phyloP scores from a whole-genome alignment of 2,113 vertebrate genomes.

The Zosterops hypoxanthus region DNA sequence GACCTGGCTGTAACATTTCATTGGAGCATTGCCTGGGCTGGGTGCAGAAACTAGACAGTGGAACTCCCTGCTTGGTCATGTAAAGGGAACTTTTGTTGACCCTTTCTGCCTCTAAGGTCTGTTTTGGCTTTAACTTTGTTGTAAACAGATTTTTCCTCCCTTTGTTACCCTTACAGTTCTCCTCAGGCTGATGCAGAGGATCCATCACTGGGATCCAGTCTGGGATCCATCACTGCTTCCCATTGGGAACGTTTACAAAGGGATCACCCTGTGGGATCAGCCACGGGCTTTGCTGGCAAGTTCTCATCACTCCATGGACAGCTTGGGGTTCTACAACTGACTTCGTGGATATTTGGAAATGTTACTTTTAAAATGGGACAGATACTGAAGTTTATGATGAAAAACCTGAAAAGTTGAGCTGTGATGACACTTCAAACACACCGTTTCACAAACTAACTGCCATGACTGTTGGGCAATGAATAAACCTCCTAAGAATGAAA shows the following conservation, averaged over 20 bases:
- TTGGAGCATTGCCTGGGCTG: not conserved
- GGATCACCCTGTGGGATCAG: rapidly evolving
- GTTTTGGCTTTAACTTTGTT: not conserved
- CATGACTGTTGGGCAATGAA: not conserved
- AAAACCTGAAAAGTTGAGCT: not conserved
- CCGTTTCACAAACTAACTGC: not conserved
- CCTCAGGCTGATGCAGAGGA: not conserved
- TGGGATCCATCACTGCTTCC: rapidly evolving
- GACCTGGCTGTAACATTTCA: not conserved
- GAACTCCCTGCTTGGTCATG: not conserved
- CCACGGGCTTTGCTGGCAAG: rapidly evolving
- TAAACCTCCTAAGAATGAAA: not conserved
- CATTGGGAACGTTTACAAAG: rapidly evolving
- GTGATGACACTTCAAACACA: not conserved
- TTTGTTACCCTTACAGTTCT: rapidly evolving
- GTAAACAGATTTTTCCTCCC: rapidly evolving
- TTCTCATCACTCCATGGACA: rapidly evolving
- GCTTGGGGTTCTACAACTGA: not conserved
- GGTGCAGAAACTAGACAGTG: not conserved
- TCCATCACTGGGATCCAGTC: too few relatives aligned
- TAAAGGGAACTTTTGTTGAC: not conserved
- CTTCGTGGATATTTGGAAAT: not conserved
- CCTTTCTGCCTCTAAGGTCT: not conserved
- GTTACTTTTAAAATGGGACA: not conserved
- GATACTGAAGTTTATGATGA: not conserved